Percentiles rank a stretch among this genome's conserved stretches.
Conservation (phyloP, 2,797 vertebrate species). For the Darevskia nairensis region DNA sequence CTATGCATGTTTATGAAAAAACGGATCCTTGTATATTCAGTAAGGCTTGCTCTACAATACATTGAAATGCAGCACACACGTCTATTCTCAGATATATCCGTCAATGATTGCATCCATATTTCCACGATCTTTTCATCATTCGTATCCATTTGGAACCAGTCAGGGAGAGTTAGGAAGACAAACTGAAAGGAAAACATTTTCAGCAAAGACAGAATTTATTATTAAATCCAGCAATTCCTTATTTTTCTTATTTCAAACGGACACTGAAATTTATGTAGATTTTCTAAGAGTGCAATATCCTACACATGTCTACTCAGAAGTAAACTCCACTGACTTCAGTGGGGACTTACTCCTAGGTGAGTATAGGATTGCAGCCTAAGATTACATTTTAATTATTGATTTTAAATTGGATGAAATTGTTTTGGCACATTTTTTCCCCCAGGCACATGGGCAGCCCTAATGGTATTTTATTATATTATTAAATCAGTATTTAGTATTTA, state of each 20-base stretch:
- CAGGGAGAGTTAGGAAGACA: constrained; percentile 22
- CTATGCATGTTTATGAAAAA: background rate
- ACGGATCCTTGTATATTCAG: background rate
- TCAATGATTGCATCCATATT: background rate
- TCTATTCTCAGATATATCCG: background rate
- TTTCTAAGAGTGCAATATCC: background rate
- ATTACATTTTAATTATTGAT: background rate
- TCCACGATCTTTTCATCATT: background rate
- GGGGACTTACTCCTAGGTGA: background rate
- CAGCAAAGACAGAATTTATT: background rate
- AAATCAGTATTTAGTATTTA: too few species aligned
- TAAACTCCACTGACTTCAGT: background rate
- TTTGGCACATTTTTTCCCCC: too few species aligned
- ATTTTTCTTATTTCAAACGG: constrained; percentile 37
- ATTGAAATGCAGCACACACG: rapidly evolving
- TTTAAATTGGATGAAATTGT: constrained; percentile 29
- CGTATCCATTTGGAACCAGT: background rate
- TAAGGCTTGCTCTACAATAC: background rate
- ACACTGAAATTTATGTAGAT: background rate
- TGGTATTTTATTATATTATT: too few species aligned
- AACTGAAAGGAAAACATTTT: constrained; percentile 39
- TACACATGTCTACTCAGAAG: background rate
- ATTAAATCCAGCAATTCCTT: background rate
- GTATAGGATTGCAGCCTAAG: background rate
- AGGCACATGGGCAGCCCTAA: too few species aligned